Evolutionary conservation across 2,888 invertebrate species (phyloP).

Genomic region (Sesia bembeciformis): DNA sequence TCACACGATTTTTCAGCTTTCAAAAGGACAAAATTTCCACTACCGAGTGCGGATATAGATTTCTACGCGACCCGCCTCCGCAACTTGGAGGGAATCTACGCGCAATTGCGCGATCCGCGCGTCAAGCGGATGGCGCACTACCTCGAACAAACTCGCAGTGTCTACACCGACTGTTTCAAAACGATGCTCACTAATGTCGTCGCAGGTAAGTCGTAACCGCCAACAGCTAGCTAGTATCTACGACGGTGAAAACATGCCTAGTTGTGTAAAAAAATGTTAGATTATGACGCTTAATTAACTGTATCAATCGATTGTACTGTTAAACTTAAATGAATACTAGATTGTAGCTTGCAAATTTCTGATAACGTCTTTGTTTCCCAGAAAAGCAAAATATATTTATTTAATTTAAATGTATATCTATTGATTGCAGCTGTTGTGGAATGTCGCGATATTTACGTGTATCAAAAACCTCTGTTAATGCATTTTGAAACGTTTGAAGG

Average conservation of each 20-base stretch:
- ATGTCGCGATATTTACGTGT: conserved; percentile 87
- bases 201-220: conserved; percentile 63
- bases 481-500: conserved; percentile 83
- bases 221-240: too few species aligned
- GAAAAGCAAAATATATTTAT: too few species aligned
- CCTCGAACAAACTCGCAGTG: conserved; percentile 84
- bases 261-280: not conserved
- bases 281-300: too few species aligned
- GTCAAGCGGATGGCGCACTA: conserved; percentile 89
- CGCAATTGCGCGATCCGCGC: conserved; percentile 87
- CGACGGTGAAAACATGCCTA: not conserved
- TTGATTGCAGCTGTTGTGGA: conserved; percentile 80
- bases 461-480: conserved; percentile 81
- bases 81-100: conserved; percentile 90
- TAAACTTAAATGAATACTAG: too few species aligned
- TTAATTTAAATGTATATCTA: too few species aligned
- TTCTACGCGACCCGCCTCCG: conserved; percentile 87
- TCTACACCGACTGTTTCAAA: conserved; percentile 85
- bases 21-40: conserved; percentile 79
- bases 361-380: too few species aligned
- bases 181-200: conserved; percentile 85
- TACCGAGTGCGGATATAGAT: conserved; percentile 81
- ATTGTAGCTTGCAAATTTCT: too few species aligned
- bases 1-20: conserved; percentile 51
- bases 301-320: too few species aligned